Evolutionary conservation across 2,797 vertebrate genomes (phyloP).

Genomic region (Meriones psammophilus): DNA sequence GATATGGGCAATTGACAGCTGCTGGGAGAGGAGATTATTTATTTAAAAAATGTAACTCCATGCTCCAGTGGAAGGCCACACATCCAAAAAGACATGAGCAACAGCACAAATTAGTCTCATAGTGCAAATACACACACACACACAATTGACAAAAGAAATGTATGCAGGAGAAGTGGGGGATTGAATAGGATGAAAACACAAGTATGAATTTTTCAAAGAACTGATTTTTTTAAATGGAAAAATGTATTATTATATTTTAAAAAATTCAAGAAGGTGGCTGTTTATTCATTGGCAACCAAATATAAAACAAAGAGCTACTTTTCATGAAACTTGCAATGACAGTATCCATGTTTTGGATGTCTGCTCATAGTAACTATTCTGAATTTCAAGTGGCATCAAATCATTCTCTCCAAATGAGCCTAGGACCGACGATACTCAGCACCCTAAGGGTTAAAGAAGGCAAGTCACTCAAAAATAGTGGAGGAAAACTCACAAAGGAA

Average conservation of each 20-base stretch:
- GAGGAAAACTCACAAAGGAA: conserved; percentile 78
- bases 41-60: background rate
- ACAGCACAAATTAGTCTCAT: background rate
- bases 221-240: background rate
- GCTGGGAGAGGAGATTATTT: background rate
- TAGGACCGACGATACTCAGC: background rate
- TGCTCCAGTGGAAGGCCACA: background rate
- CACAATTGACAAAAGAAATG: background rate
- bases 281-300: conserved; percentile 36
- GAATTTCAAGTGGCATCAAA: background rate
- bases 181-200: background rate
- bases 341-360: background rate
- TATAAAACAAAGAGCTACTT: background rate
- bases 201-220: background rate
- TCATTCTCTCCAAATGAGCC: background rate
- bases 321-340: conserved; percentile 12
- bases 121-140: background rate
- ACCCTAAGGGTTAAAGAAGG: conserved; percentile 84
- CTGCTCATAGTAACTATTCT: background rate
- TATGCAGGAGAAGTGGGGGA: too few relatives aligned
- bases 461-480: conserved; percentile 67
- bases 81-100: background rate
- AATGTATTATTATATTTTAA: background rate
- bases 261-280: background rate
- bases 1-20: background rate